These are phyloP conservation scores for Nannoperca australis DNA, from an alignment of 2,797 vertebrate species.

Conservation along the genomic window DNA sequence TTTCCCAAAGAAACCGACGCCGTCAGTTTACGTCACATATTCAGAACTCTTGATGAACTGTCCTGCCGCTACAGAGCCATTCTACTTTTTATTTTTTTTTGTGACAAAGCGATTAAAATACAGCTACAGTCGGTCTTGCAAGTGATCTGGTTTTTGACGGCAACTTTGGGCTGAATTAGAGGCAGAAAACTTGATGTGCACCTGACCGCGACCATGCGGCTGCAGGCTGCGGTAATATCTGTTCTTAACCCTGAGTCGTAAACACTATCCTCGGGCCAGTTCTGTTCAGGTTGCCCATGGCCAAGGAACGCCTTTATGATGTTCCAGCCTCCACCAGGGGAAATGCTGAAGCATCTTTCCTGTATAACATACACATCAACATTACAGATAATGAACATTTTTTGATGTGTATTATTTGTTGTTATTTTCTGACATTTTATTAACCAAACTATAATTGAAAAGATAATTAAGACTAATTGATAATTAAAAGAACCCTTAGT, in stretches of 20 bases:
- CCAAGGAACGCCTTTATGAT: conserved; percentile 18
- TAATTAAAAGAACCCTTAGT: not conserved
- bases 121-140: not conserved
- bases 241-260: conserved; percentile 36
- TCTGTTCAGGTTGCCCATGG: conserved; percentile 40
- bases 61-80: conserved; percentile 3
- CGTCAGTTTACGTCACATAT: not conserved
- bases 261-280: conserved; percentile 38
- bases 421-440: not conserved
- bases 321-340: conserved; percentile 16
- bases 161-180: conserved; percentile 63
- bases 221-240: conserved; percentile 39
- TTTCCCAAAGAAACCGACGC: not conserved
- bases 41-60: not conserved
- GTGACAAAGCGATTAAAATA: conserved; percentile 31
- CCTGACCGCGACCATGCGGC: conserved; percentile 38
- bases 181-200: conserved; percentile 25
- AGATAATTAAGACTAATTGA: not conserved
- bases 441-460: not conserved
- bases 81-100: not conserved
- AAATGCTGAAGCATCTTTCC: not conserved
- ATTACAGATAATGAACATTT: not conserved
- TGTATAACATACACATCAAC: not conserved
- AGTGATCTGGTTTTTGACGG: conserved; percentile 33
- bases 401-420: too few species aligned